Evolutionary conservation across 92 coral and sea anemone genomes (phyloP).

Genomic region (Metridium senile): DNA sequence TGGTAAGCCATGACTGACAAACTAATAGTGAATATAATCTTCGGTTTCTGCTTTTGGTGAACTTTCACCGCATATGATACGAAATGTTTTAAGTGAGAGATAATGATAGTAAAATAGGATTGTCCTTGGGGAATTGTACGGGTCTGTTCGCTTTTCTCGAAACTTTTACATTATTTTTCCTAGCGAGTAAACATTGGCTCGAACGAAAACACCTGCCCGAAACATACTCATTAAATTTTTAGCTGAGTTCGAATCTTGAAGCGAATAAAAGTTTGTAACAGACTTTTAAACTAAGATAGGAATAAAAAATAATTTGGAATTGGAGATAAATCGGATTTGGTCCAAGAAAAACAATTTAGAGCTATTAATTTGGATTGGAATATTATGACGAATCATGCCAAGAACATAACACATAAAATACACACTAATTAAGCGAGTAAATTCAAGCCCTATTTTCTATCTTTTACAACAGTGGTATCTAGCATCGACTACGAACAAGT

Average conservation of each 20-base stretch:
- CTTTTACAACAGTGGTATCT: slow-evolving; percentile 37
- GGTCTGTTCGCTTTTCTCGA: background rate
- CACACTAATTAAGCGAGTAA: slow-evolving; percentile 28
- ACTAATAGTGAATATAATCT: slow-evolving; percentile 18
- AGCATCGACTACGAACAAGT: slow-evolving; percentile 11
- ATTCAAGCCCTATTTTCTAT: slow-evolving; percentile 6
- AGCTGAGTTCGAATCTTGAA: slow-evolving; percentile 40
- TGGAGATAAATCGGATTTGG: background rate
- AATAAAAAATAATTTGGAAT: background rate
- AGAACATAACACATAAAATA: background rate
- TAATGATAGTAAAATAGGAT: background rate
- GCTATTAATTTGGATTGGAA: background rate
- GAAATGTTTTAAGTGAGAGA: slow-evolving; percentile 18
- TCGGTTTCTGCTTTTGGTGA: slow-evolving; percentile 8
- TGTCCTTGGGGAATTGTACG: slow-evolving; percentile 11
- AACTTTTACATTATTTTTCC: slow-evolving; percentile 13
- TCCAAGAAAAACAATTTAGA: background rate
- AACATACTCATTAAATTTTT: slow-evolving; percentile 59
- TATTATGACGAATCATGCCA: background rate
- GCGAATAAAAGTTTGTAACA: background rate
- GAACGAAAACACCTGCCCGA: slow-evolving; percentile 57
- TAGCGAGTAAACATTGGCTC: slow-evolving; percentile 29
- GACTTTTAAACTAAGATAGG: background rate
- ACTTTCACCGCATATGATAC: slow-evolving; percentile 19
- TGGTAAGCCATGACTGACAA: slow-evolving; percentile 37